Percentiles rank a stretch among this genome's conserved stretches.
Conservation (phyloP, 2,113 vertebrate species). For the Indicator maculatus region DNA sequence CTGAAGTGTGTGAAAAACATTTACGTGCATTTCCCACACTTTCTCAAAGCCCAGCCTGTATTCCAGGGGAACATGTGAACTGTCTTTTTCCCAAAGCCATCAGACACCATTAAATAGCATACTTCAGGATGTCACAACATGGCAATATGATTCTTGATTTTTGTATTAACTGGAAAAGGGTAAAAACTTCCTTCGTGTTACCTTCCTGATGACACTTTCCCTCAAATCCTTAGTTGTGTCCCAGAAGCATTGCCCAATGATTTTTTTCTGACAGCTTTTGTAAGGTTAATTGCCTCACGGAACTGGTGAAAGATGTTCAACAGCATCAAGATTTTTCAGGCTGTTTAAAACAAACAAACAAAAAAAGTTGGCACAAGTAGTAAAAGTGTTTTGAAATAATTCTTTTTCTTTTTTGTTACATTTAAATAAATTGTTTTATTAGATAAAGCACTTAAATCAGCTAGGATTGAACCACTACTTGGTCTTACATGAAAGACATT, state of each 20-base stretch:
- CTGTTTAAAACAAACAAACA: background rate
- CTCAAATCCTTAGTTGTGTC: background rate
- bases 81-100: conserved; percentile 23
- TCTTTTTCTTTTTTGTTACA: background rate
- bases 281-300: background rate
- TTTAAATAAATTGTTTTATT: background rate
- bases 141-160: background rate
- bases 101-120: background rate
- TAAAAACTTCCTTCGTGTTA: background rate
- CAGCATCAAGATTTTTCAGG: background rate
- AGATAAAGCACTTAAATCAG: background rate
- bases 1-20: conserved; percentile 37
- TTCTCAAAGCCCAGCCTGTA: background rate
- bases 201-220: background rate
- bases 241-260: accelerated
- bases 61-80: background rate
- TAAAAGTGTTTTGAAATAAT: background rate
- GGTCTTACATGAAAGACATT: background rate
- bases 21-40: conserved; percentile 27
- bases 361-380: background rate
- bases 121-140: background rate
- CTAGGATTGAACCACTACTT: background rate
- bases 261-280: background rate
- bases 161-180: background rate
- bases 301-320: background rate